Evolutionary conservation across 2,113 vertebrate genomes (phyloP), one percentile per base, ranked within the genome.

Genomic region (Hypocryptadius cinnamomeus): DNA sequence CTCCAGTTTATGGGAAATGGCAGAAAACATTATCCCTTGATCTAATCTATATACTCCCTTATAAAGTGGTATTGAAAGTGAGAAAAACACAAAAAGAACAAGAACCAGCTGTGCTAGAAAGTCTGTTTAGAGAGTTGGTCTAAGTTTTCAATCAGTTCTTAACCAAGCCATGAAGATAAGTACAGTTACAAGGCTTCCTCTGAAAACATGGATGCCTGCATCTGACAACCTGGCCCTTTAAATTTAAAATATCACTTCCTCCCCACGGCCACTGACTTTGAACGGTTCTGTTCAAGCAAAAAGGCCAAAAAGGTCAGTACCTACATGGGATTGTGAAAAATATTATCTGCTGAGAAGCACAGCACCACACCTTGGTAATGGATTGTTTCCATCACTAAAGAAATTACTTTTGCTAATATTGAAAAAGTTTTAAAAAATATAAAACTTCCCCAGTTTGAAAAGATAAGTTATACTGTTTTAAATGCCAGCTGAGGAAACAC

Each of bases 71-170:
- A 92, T 64, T 90, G 82, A 90, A 95, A 94, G 90, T 88, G 87
- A 93, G 79, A 95, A 91, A 95, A 82, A 85, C 85, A 94, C 68
- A 91, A 88, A 56, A 87, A 83, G 91, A 95, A 95, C 91, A 95
- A 74, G 92, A 94, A 90, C 48, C 93, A 93, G 87, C 89, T 94
- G 87, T 94, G 45, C 56, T 90, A 77, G 24, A n/a, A 81, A 85
- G 72, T 11, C 76, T 64, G 27, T 80, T 93, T 87, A 82, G 85
- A 89, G 39, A 80, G 17, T 15, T 3, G 2, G 14, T 76, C 70
- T 79, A 95, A 89, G 71, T 91, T 94, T 93, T 87, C 87, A 92
- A 50, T 73, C 79, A 78, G 56, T 45, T 80, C 61, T 81, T 94
- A 90, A 92, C 44, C 56, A 74, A 83, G 65, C 50, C 85, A 77